A percentile compares a stretch with the other conserved stretches of the same genome.
phyloP scores from a whole-genome alignment of 92 coral and sea anemone genomes.

The Paragorgia papillata region DNA sequence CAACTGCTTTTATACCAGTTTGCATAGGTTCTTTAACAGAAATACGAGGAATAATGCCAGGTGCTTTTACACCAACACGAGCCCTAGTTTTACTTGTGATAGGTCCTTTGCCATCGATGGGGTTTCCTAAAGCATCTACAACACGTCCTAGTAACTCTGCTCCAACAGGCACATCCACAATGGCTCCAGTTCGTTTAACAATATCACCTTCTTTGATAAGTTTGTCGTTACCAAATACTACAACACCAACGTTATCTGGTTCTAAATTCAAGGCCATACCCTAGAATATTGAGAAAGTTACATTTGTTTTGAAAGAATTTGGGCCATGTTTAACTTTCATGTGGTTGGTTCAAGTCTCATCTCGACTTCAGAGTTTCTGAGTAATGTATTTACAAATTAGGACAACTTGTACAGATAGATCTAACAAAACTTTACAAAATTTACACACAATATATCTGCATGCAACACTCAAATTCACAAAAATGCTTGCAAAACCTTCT shows the following conservation, averaged over 20 bases:
- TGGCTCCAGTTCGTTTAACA: constrained; percentile 99
- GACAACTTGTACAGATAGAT: neutral
- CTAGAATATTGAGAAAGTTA: constrained; percentile 42
- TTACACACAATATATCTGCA: no score
- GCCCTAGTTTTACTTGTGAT: constrained; percentile 62
- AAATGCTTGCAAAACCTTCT: no score
- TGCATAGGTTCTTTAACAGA: constrained; percentile 99
- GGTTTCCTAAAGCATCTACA: constrained; percentile 97
- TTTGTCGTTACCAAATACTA: constrained; percentile 99
- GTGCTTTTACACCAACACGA: constrained; percentile 97
- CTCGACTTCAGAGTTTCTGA: no score
- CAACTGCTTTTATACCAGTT: constrained; percentile 99
- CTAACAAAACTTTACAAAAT: neutral
- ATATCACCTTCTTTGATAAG: constrained; percentile 99
- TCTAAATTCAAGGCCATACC: constrained; percentile 99
- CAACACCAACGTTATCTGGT: constrained; percentile 99
- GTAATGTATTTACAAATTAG: no score
- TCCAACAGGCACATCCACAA: constrained; percentile 99
- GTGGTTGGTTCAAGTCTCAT: no score
- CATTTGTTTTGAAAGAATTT: neutral
- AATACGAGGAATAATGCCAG: constrained; percentile 97
- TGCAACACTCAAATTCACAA: no score
- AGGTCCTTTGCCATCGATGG: constrained; percentile 98
- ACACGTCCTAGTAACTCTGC: constrained; percentile 95
- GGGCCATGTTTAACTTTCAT: neutral